Percentiles rank a stretch among this genome's conserved stretches.
Evolutionary conservation across 92 coral and sea anemone species (phyloP).

Genomic region (Siderastrea siderea): DNA sequence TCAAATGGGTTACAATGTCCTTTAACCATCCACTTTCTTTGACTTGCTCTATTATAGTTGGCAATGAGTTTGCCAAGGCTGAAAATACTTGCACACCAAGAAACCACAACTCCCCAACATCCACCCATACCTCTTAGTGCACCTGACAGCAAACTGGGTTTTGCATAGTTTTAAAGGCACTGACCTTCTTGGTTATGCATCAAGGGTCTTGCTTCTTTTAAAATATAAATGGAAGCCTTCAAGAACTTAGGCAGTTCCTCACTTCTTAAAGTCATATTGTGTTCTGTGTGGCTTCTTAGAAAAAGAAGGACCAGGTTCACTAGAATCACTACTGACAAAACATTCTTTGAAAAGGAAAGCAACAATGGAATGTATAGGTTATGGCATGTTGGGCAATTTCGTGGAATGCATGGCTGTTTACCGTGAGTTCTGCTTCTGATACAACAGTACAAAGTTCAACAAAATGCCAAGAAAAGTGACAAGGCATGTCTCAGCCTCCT

Average conservation of each 20-base stretch:
- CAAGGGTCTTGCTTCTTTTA: conserved; percentile 62
- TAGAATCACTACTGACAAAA: conserved; percentile 64
- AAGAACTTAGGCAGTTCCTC: conserved; percentile 35
- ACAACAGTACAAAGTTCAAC: conserved; percentile 79
- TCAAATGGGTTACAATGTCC: conserved; percentile 25
- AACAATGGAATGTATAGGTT: conserved; percentile 38
- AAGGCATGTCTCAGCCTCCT: conserved; percentile 67
- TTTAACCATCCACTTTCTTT: conserved; percentile 68
- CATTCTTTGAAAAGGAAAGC: conserved; percentile 14
- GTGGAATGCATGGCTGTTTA: conserved; percentile 40
- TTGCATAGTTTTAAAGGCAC: background rate
- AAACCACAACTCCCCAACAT: conserved; percentile 89
- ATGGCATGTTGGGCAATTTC: conserved; percentile 57
- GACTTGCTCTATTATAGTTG: conserved; percentile 39
- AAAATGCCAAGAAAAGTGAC: conserved; percentile 83
- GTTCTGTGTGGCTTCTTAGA: conserved; percentile 40
- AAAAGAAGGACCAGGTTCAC: conserved; percentile 86
- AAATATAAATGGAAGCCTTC: conserved; percentile 55
- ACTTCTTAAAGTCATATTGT: background rate
- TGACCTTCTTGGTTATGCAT: background rate
- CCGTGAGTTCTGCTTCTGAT: conserved; percentile 75
- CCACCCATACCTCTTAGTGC: conserved; percentile 61
- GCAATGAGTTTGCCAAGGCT: conserved; percentile 28
- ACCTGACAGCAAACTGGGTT: conserved; percentile 16
- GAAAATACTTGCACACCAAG: conserved; percentile 82